Evolutionary conservation across 2,113 vertebrate genomes (phyloP).

Genomic region (Poeciliopsis prolifica): DNA sequence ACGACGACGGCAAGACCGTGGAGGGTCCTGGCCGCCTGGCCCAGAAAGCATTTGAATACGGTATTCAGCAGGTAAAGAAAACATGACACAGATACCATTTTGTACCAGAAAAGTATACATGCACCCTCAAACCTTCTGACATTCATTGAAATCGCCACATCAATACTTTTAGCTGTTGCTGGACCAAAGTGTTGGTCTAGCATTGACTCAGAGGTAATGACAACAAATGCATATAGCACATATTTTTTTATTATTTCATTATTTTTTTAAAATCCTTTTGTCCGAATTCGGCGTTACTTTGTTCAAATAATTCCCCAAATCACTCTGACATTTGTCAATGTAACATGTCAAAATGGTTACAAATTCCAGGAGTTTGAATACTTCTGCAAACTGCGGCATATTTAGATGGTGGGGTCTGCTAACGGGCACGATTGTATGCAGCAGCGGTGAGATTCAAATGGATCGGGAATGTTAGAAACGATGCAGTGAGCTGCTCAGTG

Average conservation of each 20-base stretch:
- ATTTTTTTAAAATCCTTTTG: no score
- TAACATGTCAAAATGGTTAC: not conserved
- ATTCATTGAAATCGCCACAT: no score
- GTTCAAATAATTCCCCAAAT: not conserved
- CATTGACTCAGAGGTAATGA: no score
- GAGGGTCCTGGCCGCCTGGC: constrained; percentile 95
- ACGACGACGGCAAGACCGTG: constrained; percentile 97
- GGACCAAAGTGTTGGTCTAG: no score
- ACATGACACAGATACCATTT: not conserved
- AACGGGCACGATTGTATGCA: constrained; percentile 14
- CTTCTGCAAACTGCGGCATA: not conserved
- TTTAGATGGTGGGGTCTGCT: constrained; percentile 7
- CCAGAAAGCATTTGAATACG: constrained; percentile 97
- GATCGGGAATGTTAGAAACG: constrained; percentile 31
- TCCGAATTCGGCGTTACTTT: no score
- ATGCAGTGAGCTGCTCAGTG: constrained; percentile 1
- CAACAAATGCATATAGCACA: no score
- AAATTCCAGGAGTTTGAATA: not conserved
- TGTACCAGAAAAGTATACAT: not conserved
- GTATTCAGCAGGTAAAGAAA: constrained; percentile 88
- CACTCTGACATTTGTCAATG: not conserved
- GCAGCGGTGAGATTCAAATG: constrained; percentile 20
- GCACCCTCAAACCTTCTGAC: not conserved
- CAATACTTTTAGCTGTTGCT: no score
- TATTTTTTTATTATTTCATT: no score